A percentile compares a stretch with the other conserved stretches of the same genome.
Evolutionary conservation across 1,140 invertebrate species (phyloP).

Genomic region (Heliconius melpomene): DNA sequence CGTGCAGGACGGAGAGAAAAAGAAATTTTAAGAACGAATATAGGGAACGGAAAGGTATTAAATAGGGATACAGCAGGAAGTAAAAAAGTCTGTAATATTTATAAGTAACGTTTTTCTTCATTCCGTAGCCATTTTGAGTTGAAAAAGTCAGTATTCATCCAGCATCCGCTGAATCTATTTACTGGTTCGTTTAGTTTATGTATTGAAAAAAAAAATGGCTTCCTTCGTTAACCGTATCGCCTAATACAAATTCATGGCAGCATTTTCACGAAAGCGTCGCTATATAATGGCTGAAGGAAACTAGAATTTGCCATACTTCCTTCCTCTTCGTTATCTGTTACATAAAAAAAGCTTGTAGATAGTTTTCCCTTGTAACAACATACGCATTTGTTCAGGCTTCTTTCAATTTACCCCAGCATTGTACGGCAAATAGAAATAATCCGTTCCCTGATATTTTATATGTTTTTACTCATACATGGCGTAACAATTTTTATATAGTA

Average conservation of each 20-base stretch:
- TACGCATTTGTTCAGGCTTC: conserved; percentile 13
- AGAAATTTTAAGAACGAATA: too few relatives aligned
- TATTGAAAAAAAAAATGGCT: conserved; percentile 13
- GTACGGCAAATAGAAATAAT: not conserved
- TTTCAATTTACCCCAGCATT: conserved; percentile 1
- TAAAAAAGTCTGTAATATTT: too few relatives aligned
- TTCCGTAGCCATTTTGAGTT: not conserved
- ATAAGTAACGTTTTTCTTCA: not conserved
- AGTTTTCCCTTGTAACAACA: conserved; percentile 24
- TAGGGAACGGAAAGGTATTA: too few relatives aligned
- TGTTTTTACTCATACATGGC: not conserved
- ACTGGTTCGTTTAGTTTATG: conserved; percentile 22
- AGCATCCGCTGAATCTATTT: not conserved
- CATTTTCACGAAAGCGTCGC: conserved; percentile 24
- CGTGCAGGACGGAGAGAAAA: too few relatives aligned
- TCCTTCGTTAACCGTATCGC: conserved; percentile 23
- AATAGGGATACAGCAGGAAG: too few relatives aligned
- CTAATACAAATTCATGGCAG: conserved; percentile 30
- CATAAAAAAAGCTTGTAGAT: conserved; percentile 18
- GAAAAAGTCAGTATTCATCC: not conserved
- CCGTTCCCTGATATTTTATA: not conserved
- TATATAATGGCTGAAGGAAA: conserved; percentile 21
- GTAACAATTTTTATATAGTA: not conserved
- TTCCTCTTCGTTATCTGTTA: conserved; percentile 23
- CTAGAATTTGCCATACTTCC: conserved; percentile 24